These are phyloP conservation scores for Troides oblongomaculatus DNA, from an alignment of 2,888 invertebrate genomes.

Conservation along the genomic window DNA sequence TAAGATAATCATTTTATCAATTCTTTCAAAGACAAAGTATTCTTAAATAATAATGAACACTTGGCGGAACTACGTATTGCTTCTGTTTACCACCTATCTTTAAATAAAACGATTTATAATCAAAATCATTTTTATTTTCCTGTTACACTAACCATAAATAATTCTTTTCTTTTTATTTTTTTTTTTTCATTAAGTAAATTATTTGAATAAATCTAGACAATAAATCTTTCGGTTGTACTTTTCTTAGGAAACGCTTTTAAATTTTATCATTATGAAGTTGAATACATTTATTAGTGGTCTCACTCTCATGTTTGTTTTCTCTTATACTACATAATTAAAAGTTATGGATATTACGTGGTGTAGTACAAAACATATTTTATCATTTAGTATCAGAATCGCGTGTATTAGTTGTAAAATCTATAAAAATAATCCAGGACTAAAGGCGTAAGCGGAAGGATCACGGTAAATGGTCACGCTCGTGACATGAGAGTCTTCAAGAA, in stretches of 20 bases:
- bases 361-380: neutral
- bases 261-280: neutral
- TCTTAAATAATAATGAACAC: too few relatives aligned
- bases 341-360: neutral
- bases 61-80: too few relatives aligned
- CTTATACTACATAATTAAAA: neutral
- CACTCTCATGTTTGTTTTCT: neutral
- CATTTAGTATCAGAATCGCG: neutral
- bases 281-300: neutral
- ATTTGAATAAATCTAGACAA: too few relatives aligned
- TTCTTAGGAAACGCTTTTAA: neutral
- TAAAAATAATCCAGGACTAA: conserved; percentile 63
- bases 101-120: too few relatives aligned
- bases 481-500: conserved; percentile 86
- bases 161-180: too few relatives aligned
- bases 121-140: too few relatives aligned
- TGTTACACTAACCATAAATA: too few relatives aligned
- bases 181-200: too few relatives aligned
- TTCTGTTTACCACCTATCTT: too few relatives aligned
- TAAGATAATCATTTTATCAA: neutral
- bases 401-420: neutral
- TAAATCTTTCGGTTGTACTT: too few relatives aligned
- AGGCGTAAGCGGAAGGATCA: conserved; percentile 83
- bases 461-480: conserved; percentile 84
- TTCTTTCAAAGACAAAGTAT: neutral